Evolutionary conservation across 2,888 invertebrate species (phyloP), one percentile per base, ranked within the genome.

Genomic region (Argyresthia albistria): DNA sequence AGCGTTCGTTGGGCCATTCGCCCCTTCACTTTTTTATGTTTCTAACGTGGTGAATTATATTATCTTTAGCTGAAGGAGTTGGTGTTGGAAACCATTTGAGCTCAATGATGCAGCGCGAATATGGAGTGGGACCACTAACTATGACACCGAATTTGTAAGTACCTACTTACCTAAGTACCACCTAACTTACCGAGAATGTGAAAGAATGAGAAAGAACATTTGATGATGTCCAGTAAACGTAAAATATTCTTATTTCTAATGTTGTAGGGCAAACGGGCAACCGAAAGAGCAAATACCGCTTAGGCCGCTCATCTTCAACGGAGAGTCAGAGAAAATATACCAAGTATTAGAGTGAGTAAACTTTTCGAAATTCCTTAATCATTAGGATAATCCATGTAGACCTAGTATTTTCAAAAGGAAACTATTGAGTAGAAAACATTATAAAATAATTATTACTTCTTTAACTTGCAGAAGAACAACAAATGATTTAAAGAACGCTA

Each of bases 261-360:
- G 54, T 62, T 66, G 36, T 65, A 88, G 88, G 55, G 82, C 82
- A 48, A 86, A 87, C 49, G 86, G 88, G 56, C 86, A 86, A 62
- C 80, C 83, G 4, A 90, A 84, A 57, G 95, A 95, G 69, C 93
- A 91, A 64, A 95, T 96, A 73, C 96, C 95, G 50, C 80, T 96
- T 64, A 88, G 93, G 66, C 92, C 94, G 52, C 86, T 95, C 45
- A 90, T 93, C 63, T 91, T 93, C 59, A 91, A 90, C 62, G 91
- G 91, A 36, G 91, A 91, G 65, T 82, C 90, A 9, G 91, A 92
- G 59, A 90, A 89, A 68, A 89, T 91, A 63, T 92, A 92, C 66
- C 92, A 92, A 83, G 90, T 93, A 54, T 82, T 92, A 65, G 92
- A 93, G 93, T 93, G 87, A 93, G 93, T 92, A 71, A n/a, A 46